Base-by-base conservation (phyloP, 2,888 invertebrate species). In the Ichneumoninae sp. region DNA sequence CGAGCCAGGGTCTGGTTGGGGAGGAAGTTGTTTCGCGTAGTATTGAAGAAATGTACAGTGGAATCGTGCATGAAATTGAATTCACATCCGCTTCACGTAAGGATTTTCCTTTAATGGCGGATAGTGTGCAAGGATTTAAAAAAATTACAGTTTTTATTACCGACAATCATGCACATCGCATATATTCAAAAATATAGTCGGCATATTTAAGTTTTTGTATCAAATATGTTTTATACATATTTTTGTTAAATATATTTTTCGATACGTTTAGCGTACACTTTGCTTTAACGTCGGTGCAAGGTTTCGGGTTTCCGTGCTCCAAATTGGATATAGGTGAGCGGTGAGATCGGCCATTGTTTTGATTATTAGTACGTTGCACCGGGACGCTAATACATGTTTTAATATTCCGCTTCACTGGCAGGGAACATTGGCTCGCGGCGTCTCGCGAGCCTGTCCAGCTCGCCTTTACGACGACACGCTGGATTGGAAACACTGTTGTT, bases 301-400 rank as follows among this genome's bases (percentile, higher is more conserved):
- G 80, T 82, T 65, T 85, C 66, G 68, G 72, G 65, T 84, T 87
- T 87, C 86, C 80, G 57, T 36, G 57, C 26, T 22, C 60, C 69
- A 87, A 87, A 88, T 88, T 86, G 82, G 82, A 84, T 65, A 83
- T 72, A 79, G 88, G 85, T 85, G 83, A 82, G 82, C 86, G 87
- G 85, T 60, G 78, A 85, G 87, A 87, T 88, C 88, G 83, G 70
- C 86, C 82, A 88, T 87, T 89, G 86, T 88, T 89, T 89, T 86
- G 89, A 87, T 86, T 87, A 89, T 89, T 89, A 90, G 87, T 88
- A 81, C 87, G 82, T 87, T 87, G 87, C 88, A 87, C 84, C 86
- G 79, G 74, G 77, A 76, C 75, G 86, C 85, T 89, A 89, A 89
- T 87, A 83, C 82, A 82, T 86, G 76, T 88, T 90, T 89, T 88